Percentiles rank a stretch among this genome's conserved stretches.
These are phyloP conservation scores for Lepidurus arcticus DNA, from an alignment of 1,140 invertebrate species.

Conservation along the genomic window DNA sequence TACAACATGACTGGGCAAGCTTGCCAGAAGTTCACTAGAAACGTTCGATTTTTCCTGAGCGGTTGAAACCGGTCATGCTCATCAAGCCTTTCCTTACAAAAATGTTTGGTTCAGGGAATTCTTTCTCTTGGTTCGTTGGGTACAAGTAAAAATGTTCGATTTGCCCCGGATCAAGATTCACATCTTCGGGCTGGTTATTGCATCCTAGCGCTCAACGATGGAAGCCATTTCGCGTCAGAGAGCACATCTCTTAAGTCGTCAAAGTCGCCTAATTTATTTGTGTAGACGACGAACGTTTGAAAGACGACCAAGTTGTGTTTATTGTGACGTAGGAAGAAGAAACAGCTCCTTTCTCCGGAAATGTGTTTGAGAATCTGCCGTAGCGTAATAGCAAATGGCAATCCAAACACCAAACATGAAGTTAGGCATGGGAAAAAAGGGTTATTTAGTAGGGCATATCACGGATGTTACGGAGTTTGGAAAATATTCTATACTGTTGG, in stretches of 20 bases:
- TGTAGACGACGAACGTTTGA: background rate
- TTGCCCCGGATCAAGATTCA: too few relatives aligned
- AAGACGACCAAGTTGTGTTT: background rate
- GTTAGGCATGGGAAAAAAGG: constrained; percentile 2
- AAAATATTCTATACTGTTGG: background rate
- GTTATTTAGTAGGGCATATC: background rate
- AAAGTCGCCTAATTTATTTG: background rate
- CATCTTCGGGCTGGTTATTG: too few relatives aligned
- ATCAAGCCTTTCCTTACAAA: too few relatives aligned
- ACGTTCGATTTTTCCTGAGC: too few relatives aligned
- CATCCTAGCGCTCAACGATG: background rate
- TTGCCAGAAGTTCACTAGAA: too few relatives aligned
- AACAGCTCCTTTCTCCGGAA: background rate
- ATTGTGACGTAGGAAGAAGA: background rate
- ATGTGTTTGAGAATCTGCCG: background rate
- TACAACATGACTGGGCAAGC: too few relatives aligned
- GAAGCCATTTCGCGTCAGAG: background rate
- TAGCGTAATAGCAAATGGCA: background rate
- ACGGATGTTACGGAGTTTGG: background rate
- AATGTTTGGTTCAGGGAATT: too few relatives aligned
- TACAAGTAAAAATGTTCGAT: too few relatives aligned
- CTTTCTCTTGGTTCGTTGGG: too few relatives aligned
- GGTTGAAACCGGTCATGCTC: too few relatives aligned
- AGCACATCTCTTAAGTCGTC: background rate
- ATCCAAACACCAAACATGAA: background rate